Conservation (phyloP, 1,140 invertebrate genomes). For the Vanessa atalanta region DNA sequence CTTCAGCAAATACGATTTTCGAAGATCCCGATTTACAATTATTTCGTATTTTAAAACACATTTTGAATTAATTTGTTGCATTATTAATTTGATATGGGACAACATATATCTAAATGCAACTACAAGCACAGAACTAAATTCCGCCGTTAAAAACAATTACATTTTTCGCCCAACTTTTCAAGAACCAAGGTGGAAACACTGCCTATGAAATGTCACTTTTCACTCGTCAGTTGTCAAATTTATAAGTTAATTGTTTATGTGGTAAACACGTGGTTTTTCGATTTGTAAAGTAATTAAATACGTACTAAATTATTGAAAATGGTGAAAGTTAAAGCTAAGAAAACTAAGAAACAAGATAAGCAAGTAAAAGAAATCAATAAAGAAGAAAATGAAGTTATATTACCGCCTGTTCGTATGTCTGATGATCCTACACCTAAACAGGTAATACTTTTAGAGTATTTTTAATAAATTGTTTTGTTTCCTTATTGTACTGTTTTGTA, state of each 20-base stretch:
- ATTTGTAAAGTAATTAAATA: background rate
- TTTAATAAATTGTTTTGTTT: background rate
- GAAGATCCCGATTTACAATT: too few species aligned
- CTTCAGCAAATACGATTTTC: too few species aligned
- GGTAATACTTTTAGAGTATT: conserved; percentile 42
- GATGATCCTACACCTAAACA: conserved; percentile 69
- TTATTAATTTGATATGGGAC: too few species aligned
- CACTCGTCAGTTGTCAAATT: background rate
- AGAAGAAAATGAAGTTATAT: conserved; percentile 60
- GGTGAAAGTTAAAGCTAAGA: conserved; percentile 64
- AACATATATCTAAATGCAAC: too few species aligned
- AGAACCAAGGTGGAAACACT: too few species aligned
- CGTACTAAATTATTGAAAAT: conserved; percentile 40
- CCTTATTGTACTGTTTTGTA: background rate
- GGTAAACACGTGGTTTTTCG: conserved; percentile 32
- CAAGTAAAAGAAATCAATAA: conserved; percentile 41
- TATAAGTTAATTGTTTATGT: background rate
- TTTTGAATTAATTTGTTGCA: too few species aligned
- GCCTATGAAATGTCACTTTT: too few species aligned
- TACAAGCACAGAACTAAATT: too few species aligned
- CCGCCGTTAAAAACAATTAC: too few species aligned
- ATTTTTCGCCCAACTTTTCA: too few species aligned
- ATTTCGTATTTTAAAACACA: too few species aligned
- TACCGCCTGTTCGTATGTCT: conserved; percentile 70
- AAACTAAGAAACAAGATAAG: conserved; percentile 48